Base-by-base conservation (phyloP, 2,888 invertebrate species). In the Lasioglossum calceatum region DNA sequence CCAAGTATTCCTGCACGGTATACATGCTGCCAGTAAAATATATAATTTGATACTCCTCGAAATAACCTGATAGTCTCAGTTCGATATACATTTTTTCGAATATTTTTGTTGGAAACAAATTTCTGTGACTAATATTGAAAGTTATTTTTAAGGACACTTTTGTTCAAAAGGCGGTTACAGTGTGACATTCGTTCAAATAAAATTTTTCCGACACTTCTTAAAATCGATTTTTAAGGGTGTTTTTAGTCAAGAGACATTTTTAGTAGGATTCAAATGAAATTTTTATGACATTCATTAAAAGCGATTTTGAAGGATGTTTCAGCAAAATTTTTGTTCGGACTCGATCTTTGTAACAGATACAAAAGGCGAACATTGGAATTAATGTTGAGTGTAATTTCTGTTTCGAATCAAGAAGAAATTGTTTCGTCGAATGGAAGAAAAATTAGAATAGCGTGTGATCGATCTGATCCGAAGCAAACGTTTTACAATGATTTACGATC, bases 401-500 rank as follows among this genome's bases (percentile, higher is more conserved):
- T 12, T 14, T 16, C 27, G 61, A n/a, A 27, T 14, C 61, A 1
- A 14, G 2, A 32, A 32, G 64, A 64, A 64, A 64, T 32, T 27
- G 32, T 64, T 64, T 64, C 64, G 32, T 32, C 32, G 32, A 64
- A 32, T 32, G 32, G 64, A 32, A 64, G 64, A 64, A 16, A 64
- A 32, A 64, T 64, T 64, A 64, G 64, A 64, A 64, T 64, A 64
- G 32, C 64, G 64, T 32, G 64, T 64, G 64, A 64, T 64, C 64
- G 64, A 64, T 64, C 64, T 39, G 39, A 70, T 42, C 39, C 70
- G 70, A 70, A 42, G 12, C 39, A 39, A 70, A 36, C 70, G 70
- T 36, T 39, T 70, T 70, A 42, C 70, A 70, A 70, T 67, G 67
- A 67, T 67, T 67, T 36, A 70, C 70, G 39, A 70, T 70, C 39